phyloP scores from a whole-genome alignment of 64 coral and sea anemone genomes.

The Exaiptasia diaphana region DNA sequence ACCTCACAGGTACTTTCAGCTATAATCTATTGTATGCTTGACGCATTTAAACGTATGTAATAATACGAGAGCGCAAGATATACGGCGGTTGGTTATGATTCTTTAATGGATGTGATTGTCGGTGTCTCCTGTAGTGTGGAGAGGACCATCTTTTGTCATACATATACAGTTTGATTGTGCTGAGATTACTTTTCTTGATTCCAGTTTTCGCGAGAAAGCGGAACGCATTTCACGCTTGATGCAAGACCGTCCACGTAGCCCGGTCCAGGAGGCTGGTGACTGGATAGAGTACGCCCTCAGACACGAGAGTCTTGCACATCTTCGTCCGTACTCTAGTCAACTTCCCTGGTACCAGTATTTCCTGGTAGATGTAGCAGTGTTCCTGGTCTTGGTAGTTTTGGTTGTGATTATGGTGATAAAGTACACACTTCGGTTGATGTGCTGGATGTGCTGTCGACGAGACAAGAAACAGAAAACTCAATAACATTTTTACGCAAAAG shows the following conservation, averaged over 20 bases:
- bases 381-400: background rate
- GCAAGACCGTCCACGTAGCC: background rate
- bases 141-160: no score
- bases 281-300: conserved; percentile 7
- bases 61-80: no score
- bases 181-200: background rate
- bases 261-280: conserved; percentile 3
- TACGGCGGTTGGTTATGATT: no score
- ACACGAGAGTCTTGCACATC: background rate
- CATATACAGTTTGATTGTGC: no score
- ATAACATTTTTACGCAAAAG: background rate
- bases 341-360: conserved; percentile 15
- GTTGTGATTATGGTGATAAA: background rate
- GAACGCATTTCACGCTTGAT: conserved; percentile 26
- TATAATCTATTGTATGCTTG: no score
- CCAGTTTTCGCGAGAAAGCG: conserved; percentile 11
- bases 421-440: background rate
- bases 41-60: no score
- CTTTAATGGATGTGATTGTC: no score
- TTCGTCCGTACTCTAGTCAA: background rate
- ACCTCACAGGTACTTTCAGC: no score
- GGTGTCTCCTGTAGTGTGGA: no score
- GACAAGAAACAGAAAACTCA: background rate
- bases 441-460: background rate
- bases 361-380: conserved; percentile 5